Base-by-base conservation (phyloP, 2,797 vertebrate species). In the Sphaeramia orbicularis region DNA sequence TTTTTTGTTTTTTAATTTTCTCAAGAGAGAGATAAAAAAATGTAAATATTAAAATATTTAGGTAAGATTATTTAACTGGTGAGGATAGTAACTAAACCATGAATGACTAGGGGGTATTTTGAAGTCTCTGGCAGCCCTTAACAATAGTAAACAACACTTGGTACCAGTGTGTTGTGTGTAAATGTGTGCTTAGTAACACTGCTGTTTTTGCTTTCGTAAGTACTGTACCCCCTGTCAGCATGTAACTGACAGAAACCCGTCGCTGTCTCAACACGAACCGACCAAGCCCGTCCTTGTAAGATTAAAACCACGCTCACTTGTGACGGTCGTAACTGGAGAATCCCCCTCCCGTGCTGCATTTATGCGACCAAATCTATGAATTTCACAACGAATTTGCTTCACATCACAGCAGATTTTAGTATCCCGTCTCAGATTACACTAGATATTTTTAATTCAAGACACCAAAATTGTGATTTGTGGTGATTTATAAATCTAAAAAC, bases 11-110 rank as follows among this genome's bases (percentile, higher is more conserved):
- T 91, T 87, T 48, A 36, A 62, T 93, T 92, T 93, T 92, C 93
- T 94, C 83, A 88, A 92, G 88, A 94, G 91, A 93, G 92, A 94
- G 87, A 91, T 86, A 83, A 81, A 94, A 32, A 32, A 27, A 93
- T 94, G 93, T 94, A 95, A 91, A 95, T 94, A 95, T 90, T 92
- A 86, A 94, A 94, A 94, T 95, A 95, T 95, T 94, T 94, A 95
- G 93, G 92, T 94, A 95, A 95, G 91, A 95, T 94, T 94, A 95
- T 95, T 95, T 94, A 95, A 94, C 93, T 92, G 89, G 89, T 93
- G 89, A 93, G 86, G 87, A 92, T 91, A 92, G 88, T 88, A 86
- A 91, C 83, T 91, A 87, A 92, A 93, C 90, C 88, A 88, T 88
- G 75, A 92, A 92, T 83, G 85, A 92, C 85, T 90, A 65, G 79